A percentile compares a stretch with the other conserved stretches of the same genome.
These are phyloP conservation scores for Umimayanthus kanabou DNA, from an alignment of 92 coral and sea anemone species.

Conservation along the genomic window DNA sequence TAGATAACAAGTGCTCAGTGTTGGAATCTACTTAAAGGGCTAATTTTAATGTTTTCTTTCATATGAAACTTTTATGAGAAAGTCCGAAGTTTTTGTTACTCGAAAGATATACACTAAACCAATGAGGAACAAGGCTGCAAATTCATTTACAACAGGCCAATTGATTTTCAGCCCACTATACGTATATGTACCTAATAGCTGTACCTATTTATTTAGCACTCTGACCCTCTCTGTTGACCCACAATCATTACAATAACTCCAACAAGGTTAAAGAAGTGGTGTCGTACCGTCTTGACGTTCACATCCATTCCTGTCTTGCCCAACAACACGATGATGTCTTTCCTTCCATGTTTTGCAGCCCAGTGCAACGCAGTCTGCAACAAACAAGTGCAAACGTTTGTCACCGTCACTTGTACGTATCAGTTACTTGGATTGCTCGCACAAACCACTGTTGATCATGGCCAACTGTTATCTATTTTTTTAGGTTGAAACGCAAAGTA, in stretches of 20 bases:
- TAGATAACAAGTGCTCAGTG: neutral
- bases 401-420: neutral
- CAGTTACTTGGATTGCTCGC: neutral
- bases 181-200: no score
- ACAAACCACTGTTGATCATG: neutral
- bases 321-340: slow-evolving; percentile 58
- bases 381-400: slow-evolving; percentile 3
- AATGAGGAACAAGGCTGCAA: no score
- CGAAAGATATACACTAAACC: no score
- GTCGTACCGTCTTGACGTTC: slow-evolving; percentile 62
- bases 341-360: slow-evolving; percentile 85
- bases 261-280: neutral
- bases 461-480: neutral
- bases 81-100: no score
- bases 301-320: slow-evolving; percentile 66
- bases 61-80: no score
- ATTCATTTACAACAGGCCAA: no score
- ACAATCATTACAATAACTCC: no score
- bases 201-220: no score
- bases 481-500: neutral
- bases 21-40: neutral
- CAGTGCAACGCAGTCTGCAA: slow-evolving; percentile 84
- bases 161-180: no score
- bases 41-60: neutral
- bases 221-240: no score